A percentile compares a stretch with the other conserved stretches of the same genome.
These are phyloP conservation scores for Smutsia temminckii DNA, from an alignment of 2,797 vertebrate species.

Conservation along the genomic window DNA sequence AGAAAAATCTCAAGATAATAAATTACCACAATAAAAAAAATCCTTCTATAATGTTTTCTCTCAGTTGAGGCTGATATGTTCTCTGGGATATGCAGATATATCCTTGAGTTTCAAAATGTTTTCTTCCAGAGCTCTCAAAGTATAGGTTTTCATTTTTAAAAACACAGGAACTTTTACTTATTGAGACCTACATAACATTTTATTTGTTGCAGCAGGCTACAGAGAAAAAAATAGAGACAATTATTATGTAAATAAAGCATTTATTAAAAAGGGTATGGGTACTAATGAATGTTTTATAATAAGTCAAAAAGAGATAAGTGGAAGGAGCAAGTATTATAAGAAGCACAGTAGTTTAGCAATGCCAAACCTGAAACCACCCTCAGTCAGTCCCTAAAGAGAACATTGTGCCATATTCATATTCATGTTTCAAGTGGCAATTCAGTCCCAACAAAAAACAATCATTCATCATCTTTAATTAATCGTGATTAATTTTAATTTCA, in stretches of 20 bases:
- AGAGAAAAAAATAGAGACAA: background rate
- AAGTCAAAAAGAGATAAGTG: background rate
- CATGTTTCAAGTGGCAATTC: background rate
- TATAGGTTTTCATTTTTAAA: background rate
- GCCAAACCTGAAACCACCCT: background rate
- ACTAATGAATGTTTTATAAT: slow-evolving; percentile 16
- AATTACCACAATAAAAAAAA: background rate
- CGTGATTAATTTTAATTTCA: slow-evolving; percentile 32
- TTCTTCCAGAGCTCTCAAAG: background rate
- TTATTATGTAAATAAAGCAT: slow-evolving; percentile 32
- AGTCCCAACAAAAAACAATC: slow-evolving; percentile 3
- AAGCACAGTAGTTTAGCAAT: background rate
- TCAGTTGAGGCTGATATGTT: background rate
- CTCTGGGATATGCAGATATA: background rate
- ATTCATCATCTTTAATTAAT: slow-evolving; percentile 35
- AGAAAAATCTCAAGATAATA: background rate
- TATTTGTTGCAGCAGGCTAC: background rate
- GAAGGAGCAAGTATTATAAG: background rate
- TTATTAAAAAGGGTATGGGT: background rate
- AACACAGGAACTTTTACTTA: background rate
- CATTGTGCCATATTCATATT: background rate
- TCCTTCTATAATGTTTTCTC: background rate
- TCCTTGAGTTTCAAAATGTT: background rate
- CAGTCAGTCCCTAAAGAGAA: background rate
- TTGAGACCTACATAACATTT: background rate